Percentiles rank a stretch among this genome's conserved stretches.
These are phyloP conservation scores for Lucilia cuprina DNA, from an alignment of 1,140 invertebrate species.

Conservation along the genomic window DNA sequence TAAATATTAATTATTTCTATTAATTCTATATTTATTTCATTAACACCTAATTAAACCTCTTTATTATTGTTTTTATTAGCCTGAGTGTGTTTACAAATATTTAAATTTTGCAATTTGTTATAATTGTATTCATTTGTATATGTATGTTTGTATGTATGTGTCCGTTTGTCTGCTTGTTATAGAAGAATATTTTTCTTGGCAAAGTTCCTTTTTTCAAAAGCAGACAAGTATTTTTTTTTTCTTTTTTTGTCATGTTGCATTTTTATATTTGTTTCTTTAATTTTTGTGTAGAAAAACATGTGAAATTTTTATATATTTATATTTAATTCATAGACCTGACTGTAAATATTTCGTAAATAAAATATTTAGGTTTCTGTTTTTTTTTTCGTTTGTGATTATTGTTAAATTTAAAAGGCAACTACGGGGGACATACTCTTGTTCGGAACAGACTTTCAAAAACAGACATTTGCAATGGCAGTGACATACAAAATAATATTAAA, in stretches of 20 bases:
- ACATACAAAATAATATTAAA: background rate
- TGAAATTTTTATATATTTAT: background rate
- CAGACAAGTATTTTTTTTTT: background rate
- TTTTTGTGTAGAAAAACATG: background rate
- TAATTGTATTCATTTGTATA: background rate
- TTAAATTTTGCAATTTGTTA: background rate
- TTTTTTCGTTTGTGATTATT: background rate
- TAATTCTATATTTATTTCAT: background rate
- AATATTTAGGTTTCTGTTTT: background rate
- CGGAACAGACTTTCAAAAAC: too few species aligned
- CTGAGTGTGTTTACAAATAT: background rate
- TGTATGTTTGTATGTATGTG: too few species aligned
- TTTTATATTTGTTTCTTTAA: background rate
- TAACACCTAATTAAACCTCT: background rate
- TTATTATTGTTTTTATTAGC: background rate
- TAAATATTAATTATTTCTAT: background rate
- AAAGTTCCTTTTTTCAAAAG: background rate
- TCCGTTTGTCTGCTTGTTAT: background rate
- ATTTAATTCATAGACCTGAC: background rate
- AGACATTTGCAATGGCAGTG: slow-evolving; percentile 16
- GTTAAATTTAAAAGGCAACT: background rate
- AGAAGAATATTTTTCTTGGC: background rate
- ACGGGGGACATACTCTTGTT: too few species aligned
- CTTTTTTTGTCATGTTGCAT: background rate
- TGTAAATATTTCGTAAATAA: background rate